A percentile compares a stretch with the other conserved stretches of the same genome.
phyloP scores from a whole-genome alignment of 2,888 invertebrate species.

The Tyria jacobaeae region DNA sequence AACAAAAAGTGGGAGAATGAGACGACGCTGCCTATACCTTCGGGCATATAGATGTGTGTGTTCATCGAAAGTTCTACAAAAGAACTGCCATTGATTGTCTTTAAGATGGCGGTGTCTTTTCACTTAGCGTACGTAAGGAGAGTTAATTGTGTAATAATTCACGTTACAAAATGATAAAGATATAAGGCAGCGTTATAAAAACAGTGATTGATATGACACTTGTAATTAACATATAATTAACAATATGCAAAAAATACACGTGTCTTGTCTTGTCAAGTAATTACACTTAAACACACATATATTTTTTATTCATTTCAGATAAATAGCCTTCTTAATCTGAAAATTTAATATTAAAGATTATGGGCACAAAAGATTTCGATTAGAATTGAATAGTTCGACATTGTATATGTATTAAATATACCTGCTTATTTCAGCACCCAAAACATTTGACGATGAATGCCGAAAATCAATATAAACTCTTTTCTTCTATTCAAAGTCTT shows the following conservation, averaged over 20 bases:
- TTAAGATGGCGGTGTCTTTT: background rate
- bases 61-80: background rate
- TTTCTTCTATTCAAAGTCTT: too few relatives aligned
- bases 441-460: too few relatives aligned
- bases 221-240: background rate
- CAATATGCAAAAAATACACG: background rate
- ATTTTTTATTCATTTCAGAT: background rate
- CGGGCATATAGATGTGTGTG: too few relatives aligned
- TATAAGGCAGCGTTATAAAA: background rate
- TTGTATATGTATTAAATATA: too few relatives aligned
- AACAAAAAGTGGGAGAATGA: too few relatives aligned
- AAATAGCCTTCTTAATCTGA: too few relatives aligned
- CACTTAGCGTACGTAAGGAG: background rate
- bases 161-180: background rate
- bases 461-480: too few relatives aligned
- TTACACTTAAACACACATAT: background rate
- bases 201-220: background rate
- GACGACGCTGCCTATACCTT: too few relatives aligned
- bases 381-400: background rate
- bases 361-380: background rate
- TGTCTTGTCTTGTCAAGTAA: background rate
- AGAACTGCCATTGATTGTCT: background rate
- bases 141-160: conserved; percentile 1
- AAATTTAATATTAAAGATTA: background rate
- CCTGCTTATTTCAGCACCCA: too few relatives aligned